These are phyloP conservation scores for Nycticryphes semicollaris DNA, from an alignment of 2,113 vertebrate species.

Conservation along the genomic window DNA sequence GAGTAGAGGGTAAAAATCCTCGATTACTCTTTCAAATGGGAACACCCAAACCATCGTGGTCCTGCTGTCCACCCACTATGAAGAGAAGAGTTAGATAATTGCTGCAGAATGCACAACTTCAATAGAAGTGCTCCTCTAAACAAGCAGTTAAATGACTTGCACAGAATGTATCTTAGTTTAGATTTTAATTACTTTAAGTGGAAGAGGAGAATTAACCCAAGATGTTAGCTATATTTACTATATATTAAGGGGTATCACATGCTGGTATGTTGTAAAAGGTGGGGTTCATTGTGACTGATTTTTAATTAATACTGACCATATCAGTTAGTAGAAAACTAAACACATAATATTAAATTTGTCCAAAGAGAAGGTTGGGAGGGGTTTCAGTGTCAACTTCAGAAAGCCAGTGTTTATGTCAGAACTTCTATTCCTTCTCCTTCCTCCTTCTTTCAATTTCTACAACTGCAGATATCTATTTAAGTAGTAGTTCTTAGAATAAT, in stretches of 20 bases:
- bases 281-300: neutral
- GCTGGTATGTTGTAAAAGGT: neutral
- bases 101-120: neutral
- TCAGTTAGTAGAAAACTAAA: too few species aligned
- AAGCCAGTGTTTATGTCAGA: neutral
- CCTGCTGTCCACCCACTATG: neutral
- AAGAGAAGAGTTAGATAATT: neutral
- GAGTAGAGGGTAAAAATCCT: neutral
- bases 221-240: neutral
- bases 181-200: neutral
- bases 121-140: neutral
- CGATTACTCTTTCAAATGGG: neutral
- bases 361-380: neutral
- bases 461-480: neutral
- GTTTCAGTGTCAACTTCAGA: neutral
- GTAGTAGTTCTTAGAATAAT: neutral
- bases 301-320: neutral
- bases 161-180: neutral
- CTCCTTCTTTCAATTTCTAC: neutral
- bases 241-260: neutral
- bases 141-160: neutral
- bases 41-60: neutral
- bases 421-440: neutral
- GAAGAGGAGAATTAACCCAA: neutral
- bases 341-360: fast-evolving